A percentile compares a stretch with the other conserved stretches of the same genome.
Evolutionary conservation across 37 sponge, comb jelly and placozoan species (phyloP).

Genomic region (Oopsacas minuta): DNA sequence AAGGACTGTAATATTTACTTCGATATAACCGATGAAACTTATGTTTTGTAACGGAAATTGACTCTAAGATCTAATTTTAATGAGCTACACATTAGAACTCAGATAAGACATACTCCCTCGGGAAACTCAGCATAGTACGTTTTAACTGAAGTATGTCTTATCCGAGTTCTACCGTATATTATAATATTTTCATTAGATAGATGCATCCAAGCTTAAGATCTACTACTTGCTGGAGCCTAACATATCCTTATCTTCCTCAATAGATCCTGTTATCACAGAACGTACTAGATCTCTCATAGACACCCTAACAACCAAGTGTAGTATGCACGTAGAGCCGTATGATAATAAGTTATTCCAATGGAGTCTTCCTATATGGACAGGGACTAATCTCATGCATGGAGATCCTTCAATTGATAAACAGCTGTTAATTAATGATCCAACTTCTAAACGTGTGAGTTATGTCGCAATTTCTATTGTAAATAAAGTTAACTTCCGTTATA

Average conservation of each 20-base stretch:
- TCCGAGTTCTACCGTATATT: too few species aligned
- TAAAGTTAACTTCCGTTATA: too few species aligned
- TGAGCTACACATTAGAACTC: too few species aligned
- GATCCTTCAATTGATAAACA: not conserved
- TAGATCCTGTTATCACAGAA: not conserved
- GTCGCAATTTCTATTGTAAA: too few species aligned
- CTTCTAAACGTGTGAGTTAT: not conserved
- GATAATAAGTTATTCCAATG: not conserved
- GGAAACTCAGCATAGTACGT: too few species aligned
- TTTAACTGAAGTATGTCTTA: too few species aligned
- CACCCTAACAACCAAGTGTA: not conserved
- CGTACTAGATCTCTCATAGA: not conserved
- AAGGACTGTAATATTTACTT: too few species aligned
- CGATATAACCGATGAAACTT: too few species aligned
- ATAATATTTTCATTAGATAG: not conserved
- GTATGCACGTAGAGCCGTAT: not conserved
- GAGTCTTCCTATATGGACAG: conserved; percentile 8
- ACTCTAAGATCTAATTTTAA: too few species aligned
- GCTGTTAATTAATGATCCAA: not conserved
- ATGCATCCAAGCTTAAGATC: not conserved
- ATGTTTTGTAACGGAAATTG: too few species aligned
- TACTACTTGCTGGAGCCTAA: conserved; percentile 14
- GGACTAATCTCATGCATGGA: not conserved
- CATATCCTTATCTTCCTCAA: not conserved
- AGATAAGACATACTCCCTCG: too few species aligned